Percentiles rank a stretch among this genome's conserved stretches.
Conservation (phyloP, 2,797 vertebrate genomes). For the Cuculus canorus region DNA sequence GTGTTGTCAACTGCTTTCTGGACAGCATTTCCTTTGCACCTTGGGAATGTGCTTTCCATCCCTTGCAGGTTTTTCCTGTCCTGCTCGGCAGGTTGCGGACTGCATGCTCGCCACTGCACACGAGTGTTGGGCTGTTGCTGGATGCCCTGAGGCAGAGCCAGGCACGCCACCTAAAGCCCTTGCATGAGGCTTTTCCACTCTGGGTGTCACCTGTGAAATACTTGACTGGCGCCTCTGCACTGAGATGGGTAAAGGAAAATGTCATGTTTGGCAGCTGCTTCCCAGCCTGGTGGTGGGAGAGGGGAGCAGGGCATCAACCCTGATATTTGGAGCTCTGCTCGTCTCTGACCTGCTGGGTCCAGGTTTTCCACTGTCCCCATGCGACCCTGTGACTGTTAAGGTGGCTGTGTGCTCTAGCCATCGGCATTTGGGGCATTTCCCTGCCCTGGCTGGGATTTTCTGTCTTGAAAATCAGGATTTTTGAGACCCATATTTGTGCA, state of each 20-base stretch:
- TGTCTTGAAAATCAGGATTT: background rate
- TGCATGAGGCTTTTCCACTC: background rate
- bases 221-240: fast-evolving
- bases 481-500: background rate
- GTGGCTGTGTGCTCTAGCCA: fast-evolving
- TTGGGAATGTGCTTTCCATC: background rate
- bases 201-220: fast-evolving
- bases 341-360: background rate
- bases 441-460: background rate
- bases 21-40: background rate
- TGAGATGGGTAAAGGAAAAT: background rate
- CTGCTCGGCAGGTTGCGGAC: background rate
- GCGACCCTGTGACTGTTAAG: fast-evolving
- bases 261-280: background rate
- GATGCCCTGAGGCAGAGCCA: background rate
- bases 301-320: fast-evolving
- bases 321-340: background rate
- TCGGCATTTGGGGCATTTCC: background rate
- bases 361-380: background rate
- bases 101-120: fast-evolving
- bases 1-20: background rate
- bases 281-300: background rate
- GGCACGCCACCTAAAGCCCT: background rate
- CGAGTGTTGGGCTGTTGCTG: background rate
- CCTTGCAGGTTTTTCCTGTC: background rate